Evolutionary conservation across 2,797 vertebrate species (phyloP), one percentile per base, ranked within the genome.

Genomic region (Apogon hyalosoma): DNA sequence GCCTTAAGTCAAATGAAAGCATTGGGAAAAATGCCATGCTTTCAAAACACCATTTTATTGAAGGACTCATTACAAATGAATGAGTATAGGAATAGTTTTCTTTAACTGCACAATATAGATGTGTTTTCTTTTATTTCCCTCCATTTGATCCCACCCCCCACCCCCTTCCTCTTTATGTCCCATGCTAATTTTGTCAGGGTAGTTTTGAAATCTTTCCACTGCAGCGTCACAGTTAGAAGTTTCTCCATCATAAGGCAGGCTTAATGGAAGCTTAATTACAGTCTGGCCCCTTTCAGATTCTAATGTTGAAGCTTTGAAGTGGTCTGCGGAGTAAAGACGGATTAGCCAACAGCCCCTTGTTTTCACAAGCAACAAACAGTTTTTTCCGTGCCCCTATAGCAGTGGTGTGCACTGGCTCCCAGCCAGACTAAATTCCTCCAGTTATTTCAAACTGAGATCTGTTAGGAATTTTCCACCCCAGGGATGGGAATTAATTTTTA

Each of bases 391-490:
- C 80, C 78, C 83, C 82, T 88, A 84, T 86, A 84, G 80, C 82
- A 63, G 84, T 75, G 80, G 80, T 88, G 89, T 79, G 76, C 65
- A 41, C 80, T 92, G 93, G 93, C 88, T 78, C 62, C 50, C 16
- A 3, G 86, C 93, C 92, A 93, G 82, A 69, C 78, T 90, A 83
- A 87, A 93, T 93, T 93, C 93, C 92, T 92, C 80, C 69, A 84
- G 89, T 93, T 93, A 91, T 93, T 94, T 93, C 92, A 93, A 93
- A 92, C 91, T 77, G 77, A 90, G 90, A 87, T 88, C 87, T 79
- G 78, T 84, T 69, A 88, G 91, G 92, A 94, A 93, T 94, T 94
- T 94, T 94, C 94, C 94, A 93, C 91, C 86, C 84, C 13, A 64
- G 58, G 72, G 64, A 85, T 83, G 79, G 85, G 91, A 94, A 92